phyloP scores from a whole-genome alignment of 1,140 invertebrate genomes.

The Trypoxylus dichotomus region DNA sequence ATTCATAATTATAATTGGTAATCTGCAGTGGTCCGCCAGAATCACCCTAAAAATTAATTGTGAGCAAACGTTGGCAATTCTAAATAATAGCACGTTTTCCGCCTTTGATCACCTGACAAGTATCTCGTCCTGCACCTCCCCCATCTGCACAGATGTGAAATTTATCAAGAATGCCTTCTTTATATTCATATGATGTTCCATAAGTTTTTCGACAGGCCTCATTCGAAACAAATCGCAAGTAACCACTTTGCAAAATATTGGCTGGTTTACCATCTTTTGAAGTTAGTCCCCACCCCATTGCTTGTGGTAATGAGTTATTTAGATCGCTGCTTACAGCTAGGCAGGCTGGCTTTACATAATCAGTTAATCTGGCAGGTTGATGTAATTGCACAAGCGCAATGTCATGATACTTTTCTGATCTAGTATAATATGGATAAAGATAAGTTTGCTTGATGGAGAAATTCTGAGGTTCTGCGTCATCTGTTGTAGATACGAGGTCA shows the following conservation, averaged over 20 bases:
- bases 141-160: neutral
- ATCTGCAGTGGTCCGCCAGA: constrained; percentile 61
- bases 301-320: neutral
- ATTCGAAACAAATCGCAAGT: neutral
- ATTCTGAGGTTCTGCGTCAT: neutral
- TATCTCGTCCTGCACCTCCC: constrained; percentile 41
- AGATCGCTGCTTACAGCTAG: neutral
- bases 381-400: neutral
- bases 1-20: constrained; percentile 34
- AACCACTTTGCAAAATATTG: neutral
- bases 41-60: constrained; percentile 57
- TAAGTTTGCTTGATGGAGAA: neutral
- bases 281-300: neutral
- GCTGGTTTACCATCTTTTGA: neutral
- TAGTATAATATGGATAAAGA: neutral
- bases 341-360: neutral
- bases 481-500: neutral
- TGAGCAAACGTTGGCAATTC: too few relatives aligned
- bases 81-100: too few relatives aligned
- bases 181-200: neutral
- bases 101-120: constrained; percentile 54
- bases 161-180: neutral
- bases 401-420: neutral
- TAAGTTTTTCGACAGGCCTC: neutral
- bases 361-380: neutral